Conservation (phyloP, 2,797 vertebrate genomes). For the Serranus cabrilla region DNA sequence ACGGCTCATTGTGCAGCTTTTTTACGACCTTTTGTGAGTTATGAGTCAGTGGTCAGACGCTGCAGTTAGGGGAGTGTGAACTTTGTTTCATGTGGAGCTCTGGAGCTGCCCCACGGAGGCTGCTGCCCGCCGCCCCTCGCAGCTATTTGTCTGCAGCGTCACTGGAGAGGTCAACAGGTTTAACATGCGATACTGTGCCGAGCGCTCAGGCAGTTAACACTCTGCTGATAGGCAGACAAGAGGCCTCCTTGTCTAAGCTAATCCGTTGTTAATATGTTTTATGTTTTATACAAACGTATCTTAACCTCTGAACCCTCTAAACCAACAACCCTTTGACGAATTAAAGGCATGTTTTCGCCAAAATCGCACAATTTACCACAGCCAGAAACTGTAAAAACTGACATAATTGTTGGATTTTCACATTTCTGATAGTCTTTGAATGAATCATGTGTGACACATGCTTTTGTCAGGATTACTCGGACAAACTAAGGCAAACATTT, state of each 20-base stretch:
- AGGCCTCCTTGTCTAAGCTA: conserved; percentile 38
- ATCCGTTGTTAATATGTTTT: conserved; percentile 12
- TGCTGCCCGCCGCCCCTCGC: background rate
- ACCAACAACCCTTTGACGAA: too few relatives aligned
- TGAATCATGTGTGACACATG: too few relatives aligned
- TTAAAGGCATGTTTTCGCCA: too few relatives aligned
- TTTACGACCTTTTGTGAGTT: conserved; percentile 54
- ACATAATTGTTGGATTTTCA: too few relatives aligned
- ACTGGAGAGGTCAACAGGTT: conserved; percentile 60
- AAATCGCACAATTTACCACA: too few relatives aligned
- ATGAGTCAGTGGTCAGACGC: conserved; percentile 43
- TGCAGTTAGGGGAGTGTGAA: conserved; percentile 19
- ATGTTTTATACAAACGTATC: conserved; percentile 12
- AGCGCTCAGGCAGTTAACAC: conserved; percentile 45
- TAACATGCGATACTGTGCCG: conserved; percentile 47
- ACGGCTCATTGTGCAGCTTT: conserved; percentile 44
- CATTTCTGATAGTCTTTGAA: too few relatives aligned
- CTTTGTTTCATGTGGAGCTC: conserved; percentile 53
- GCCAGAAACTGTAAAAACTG: too few relatives aligned
- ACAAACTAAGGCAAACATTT: too few relatives aligned
- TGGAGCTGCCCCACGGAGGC: conserved; percentile 31
- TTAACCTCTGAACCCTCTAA: background rate
- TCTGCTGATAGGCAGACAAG: conserved; percentile 40
- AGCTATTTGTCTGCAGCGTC: conserved; percentile 53
- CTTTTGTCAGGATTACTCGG: too few relatives aligned